Percentiles rank a stretch among this genome's conserved stretches.
Conservation (phyloP, 2,113 vertebrate genomes). For the Morone chrysops region DNA sequence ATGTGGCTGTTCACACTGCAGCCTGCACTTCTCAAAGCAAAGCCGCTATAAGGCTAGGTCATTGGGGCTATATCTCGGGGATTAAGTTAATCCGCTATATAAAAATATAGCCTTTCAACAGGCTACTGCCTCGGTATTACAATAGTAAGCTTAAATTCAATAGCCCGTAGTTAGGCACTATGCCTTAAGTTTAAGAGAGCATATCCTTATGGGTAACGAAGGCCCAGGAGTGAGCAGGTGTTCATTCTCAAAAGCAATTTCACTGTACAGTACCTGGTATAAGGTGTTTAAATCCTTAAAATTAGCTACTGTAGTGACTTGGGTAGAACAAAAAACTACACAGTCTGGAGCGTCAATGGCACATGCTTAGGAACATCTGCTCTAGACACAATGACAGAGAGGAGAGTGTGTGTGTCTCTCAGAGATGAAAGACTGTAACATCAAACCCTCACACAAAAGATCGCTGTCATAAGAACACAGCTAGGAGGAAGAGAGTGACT, state of each 20-base stretch:
- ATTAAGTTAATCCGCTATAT: conserved; percentile 73
- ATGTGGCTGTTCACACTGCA: conserved; percentile 20
- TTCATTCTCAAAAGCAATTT: conserved; percentile 3
- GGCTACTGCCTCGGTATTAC: conserved; percentile 40
- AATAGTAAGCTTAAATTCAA: conserved; percentile 57
- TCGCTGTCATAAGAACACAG: conserved; percentile 45
- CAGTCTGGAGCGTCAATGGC: not conserved
- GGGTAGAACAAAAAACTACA: conserved; percentile 1
- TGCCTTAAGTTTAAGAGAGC: conserved; percentile 10
- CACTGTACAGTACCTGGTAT: not conserved
- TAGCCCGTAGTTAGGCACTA: conserved; percentile 24
- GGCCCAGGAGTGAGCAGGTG: not conserved
- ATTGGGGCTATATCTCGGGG: conserved; percentile 54
- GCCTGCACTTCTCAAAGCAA: conserved; percentile 43
- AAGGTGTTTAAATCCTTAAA: not conserved
- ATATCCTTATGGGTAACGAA: not conserved
- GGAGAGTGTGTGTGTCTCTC: conserved; percentile 18
- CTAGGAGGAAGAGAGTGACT: conserved; percentile 41
- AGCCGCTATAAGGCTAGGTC: conserved; percentile 52
- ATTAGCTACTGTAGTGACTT: not conserved
- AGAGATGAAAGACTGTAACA: conserved; percentile 70
- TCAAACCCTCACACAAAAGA: conserved; percentile 59
- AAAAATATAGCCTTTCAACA: conserved; percentile 67
- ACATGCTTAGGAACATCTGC: conserved; percentile 3
- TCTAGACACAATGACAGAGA: conserved; percentile 35